A percentile compares a stretch with the other conserved stretches of the same genome.
phyloP scores from a whole-genome alignment of 2,888 invertebrate genomes.

The Tipula helvola region DNA sequence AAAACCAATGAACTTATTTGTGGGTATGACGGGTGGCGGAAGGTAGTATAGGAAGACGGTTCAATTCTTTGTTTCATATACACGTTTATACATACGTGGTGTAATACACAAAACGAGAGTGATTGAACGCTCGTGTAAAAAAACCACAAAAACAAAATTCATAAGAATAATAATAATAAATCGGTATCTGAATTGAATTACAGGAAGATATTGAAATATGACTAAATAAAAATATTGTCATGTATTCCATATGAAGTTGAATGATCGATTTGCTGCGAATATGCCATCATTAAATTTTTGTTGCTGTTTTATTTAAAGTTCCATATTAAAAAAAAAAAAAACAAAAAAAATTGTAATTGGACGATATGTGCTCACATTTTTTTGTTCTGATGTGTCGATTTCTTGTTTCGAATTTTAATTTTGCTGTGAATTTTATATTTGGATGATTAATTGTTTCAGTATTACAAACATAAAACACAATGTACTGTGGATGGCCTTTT shows the following conservation, averaged over 20 bases:
- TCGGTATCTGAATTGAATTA: neutral
- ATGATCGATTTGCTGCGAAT: neutral
- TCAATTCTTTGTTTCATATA: neutral
- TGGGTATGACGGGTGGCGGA: neutral
- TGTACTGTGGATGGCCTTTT: neutral
- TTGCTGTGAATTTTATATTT: neutral
- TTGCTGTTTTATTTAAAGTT: neutral
- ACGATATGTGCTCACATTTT: neutral
- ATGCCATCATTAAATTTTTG: neutral
- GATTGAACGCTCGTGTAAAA: neutral
- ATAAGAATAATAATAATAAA: neutral
- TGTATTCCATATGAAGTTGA: neutral
- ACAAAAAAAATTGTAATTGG: neutral
- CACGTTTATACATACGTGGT: neutral
- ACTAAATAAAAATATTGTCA: neutral
- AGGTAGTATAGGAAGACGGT: neutral
- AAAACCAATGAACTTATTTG: neutral
- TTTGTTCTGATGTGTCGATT: neutral
- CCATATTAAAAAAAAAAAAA: neutral
- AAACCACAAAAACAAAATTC: neutral
- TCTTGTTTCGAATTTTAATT: neutral
- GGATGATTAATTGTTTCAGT: neutral
- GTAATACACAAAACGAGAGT: neutral
- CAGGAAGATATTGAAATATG: constrained; percentile 4
- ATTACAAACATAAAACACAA: neutral